phyloP scores from a whole-genome alignment of 2,888 invertebrate genomes.

The Ferrisia virgata region DNA sequence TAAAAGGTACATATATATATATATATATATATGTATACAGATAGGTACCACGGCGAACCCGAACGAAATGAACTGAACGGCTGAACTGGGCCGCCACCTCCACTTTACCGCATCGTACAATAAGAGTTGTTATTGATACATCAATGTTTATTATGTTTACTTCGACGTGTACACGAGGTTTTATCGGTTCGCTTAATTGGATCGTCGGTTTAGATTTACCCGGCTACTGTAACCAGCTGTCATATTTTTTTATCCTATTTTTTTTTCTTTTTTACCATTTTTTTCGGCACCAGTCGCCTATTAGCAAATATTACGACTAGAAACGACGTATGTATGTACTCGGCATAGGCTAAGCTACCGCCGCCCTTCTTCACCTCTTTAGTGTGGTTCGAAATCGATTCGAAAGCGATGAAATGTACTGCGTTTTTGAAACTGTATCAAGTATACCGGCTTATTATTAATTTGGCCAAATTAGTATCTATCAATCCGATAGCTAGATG shows the following conservation, averaged over 20 bases:
- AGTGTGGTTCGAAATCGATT: not conserved
- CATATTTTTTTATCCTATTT: conserved; percentile 10
- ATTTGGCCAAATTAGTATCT: not conserved
- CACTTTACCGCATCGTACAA: not conserved
- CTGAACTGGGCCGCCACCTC: too few species aligned
- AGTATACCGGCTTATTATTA: not conserved
- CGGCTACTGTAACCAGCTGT: not conserved
- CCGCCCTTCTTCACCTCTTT: not conserved
- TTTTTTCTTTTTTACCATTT: not conserved
- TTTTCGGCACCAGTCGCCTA: not conserved
- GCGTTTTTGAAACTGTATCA: not conserved
- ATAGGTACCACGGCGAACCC: not conserved
- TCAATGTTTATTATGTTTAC: not conserved
- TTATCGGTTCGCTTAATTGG: not conserved
- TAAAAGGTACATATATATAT: too few species aligned
- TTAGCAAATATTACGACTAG: not conserved
- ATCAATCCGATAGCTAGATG: not conserved
- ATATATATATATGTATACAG: too few species aligned
- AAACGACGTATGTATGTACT: not conserved
- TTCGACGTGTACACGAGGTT: not conserved
- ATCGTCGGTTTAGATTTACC: conserved; percentile 3
- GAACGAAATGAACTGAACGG: too few species aligned
- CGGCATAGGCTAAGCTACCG: not conserved
- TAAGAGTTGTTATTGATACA: conserved; percentile 14
- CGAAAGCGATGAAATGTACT: not conserved